Evolutionary conservation across 1,140 invertebrate genomes (phyloP).

Genomic region (Drosophila tsacasi): DNA sequence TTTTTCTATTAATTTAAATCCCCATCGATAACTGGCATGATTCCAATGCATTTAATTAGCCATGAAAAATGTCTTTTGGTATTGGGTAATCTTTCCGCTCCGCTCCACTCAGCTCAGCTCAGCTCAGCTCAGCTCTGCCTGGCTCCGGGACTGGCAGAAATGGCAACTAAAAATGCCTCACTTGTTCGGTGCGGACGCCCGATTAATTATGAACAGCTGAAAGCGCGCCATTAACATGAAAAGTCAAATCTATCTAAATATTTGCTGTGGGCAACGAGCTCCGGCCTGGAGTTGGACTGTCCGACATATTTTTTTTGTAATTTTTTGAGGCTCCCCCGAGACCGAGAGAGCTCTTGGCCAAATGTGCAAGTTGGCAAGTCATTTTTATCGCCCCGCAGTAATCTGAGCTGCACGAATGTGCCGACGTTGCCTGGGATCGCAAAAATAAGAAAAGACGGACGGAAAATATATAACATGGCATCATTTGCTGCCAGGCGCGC

Average conservation of each 20-base stretch:
- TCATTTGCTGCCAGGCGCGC: constrained; percentile 81
- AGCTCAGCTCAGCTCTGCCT: constrained; percentile 1
- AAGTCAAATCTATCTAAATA: constrained; percentile 84
- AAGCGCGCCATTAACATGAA: constrained; percentile 83
- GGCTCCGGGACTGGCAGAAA: constrained; percentile 1
- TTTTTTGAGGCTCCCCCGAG: constrained; percentile 23
- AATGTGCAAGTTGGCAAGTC: constrained; percentile 83
- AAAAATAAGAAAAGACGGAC: constrained; percentile 37
- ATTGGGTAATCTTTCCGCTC: constrained; percentile 53
- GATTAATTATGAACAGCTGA: constrained; percentile 84
- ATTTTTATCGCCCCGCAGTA: constrained; percentile 81
- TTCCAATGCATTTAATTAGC: constrained; percentile 76
- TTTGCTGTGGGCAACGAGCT: constrained; percentile 69
- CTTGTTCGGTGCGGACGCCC: constrained; percentile 75
- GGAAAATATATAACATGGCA: constrained; percentile 80
- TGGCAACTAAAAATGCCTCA: constrained; percentile 80
- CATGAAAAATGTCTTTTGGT: constrained; percentile 74
- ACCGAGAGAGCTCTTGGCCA: constrained; percentile 62
- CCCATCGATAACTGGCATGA: constrained; percentile 56
- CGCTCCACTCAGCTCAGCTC: neutral
- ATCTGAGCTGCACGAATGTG: constrained; percentile 82
- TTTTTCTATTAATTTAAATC: constrained; percentile 3
- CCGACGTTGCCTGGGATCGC: constrained; percentile 42
- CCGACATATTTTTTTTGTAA: constrained; percentile 28
- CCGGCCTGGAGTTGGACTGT: constrained; percentile 29